Evolutionary conservation across 2,797 vertebrate genomes (phyloP).

Genomic region (Xiphorhynchus erythropygius): DNA sequence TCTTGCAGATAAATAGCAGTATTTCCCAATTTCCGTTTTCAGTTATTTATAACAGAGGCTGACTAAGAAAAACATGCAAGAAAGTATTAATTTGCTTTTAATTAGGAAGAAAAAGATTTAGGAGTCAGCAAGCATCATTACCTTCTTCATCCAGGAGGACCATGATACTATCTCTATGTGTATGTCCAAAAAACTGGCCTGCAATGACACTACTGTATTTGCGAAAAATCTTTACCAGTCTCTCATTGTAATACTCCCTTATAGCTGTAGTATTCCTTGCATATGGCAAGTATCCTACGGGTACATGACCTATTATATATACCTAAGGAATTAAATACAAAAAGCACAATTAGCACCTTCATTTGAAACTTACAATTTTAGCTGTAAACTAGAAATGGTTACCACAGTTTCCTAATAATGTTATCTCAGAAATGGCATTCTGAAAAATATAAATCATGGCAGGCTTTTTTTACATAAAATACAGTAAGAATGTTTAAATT

Average conservation of each 20-base stretch:
- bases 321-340: slow-evolving; percentile 78
- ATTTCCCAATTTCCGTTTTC: background rate
- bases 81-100: background rate
- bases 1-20: background rate
- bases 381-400: background rate
- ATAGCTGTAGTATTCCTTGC: slow-evolving; percentile 79
- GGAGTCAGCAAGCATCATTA: slow-evolving; percentile 58
- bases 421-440: background rate
- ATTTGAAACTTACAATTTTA: background rate
- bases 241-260: slow-evolving; percentile 83
- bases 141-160: slow-evolving; percentile 86
- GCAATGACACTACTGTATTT: slow-evolving; percentile 83
- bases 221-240: slow-evolving; percentile 86
- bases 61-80: background rate
- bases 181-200: slow-evolving; percentile 95
- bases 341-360: slow-evolving; percentile 9
- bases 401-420: background rate
- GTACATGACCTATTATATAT: slow-evolving; percentile 91
- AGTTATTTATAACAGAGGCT: background rate
- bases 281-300: slow-evolving; percentile 88
- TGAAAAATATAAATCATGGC: background rate
- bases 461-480: background rate
- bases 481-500: background rate
- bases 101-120: background rate
- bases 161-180: slow-evolving; percentile 93